A percentile compares a stretch with the other conserved stretches of the same genome.
Evolutionary conservation across 2,888 invertebrate genomes (phyloP).

Genomic region (Empis livida): DNA sequence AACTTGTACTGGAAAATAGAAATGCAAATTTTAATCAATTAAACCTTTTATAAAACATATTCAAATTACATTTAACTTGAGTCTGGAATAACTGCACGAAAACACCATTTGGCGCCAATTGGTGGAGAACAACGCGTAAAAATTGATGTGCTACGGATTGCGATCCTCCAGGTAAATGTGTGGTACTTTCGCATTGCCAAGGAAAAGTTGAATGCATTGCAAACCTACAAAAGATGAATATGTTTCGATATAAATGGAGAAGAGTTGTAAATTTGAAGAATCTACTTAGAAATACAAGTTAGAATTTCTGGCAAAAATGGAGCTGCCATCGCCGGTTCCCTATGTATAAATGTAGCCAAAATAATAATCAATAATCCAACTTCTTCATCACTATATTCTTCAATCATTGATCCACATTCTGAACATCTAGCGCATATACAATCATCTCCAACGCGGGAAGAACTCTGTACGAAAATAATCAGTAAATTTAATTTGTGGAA

Average conservation of each 20-base stretch:
- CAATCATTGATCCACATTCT: constrained; percentile 78
- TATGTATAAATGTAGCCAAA: constrained; percentile 88
- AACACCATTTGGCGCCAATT: constrained; percentile 92
- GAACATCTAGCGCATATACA: constrained; percentile 57
- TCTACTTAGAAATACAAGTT: constrained; percentile 73
- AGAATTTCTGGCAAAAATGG: constrained; percentile 84
- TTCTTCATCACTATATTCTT: constrained; percentile 95
- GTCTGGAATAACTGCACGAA: constrained; percentile 93
- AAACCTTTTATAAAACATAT: not conserved
- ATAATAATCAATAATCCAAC: constrained; percentile 86
- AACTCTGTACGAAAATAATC: constrained; percentile 32
- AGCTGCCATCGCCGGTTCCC: constrained; percentile 92
- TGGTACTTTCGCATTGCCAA: constrained; percentile 78
- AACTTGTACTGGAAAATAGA: constrained; percentile 24
- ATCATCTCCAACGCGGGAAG: constrained; percentile 53
- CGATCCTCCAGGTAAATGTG: constrained; percentile 87
- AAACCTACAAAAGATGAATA: constrained; percentile 39
- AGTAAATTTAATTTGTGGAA: too few species aligned
- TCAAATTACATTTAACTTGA: constrained; percentile 58
- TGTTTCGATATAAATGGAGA: not conserved
- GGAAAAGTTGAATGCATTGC: constrained; percentile 68
- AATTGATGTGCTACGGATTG: constrained; percentile 95
- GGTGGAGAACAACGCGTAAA: constrained; percentile 89
- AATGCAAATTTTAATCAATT: not conserved
- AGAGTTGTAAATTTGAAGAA: constrained; percentile 3